Conservation (phyloP, 2,888 invertebrate species). For the Drosophila austrosaltans region DNA sequence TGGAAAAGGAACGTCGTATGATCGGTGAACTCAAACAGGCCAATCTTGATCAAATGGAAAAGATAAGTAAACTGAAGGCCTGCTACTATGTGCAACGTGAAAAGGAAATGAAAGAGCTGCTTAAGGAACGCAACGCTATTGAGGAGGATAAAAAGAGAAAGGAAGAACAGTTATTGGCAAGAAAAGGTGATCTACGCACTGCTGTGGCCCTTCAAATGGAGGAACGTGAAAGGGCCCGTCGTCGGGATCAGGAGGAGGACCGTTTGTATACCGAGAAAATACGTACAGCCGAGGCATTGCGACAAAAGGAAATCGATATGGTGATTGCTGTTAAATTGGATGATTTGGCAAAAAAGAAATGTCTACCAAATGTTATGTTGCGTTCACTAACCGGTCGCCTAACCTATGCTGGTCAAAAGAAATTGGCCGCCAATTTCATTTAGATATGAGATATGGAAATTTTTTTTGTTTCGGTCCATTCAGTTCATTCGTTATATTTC, state of each 20-base stretch:
- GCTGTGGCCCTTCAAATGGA: conserved; percentile 63
- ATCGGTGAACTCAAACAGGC: conserved; percentile 51
- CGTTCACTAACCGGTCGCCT: conserved; percentile 57
- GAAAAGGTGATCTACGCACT: conserved; percentile 44
- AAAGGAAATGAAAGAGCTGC: conserved; percentile 50
- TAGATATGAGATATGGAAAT: neutral
- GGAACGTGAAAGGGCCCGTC: conserved; percentile 58
- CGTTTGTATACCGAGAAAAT: conserved; percentile 36
- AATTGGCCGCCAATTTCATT: conserved; percentile 27
- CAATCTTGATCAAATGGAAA: conserved; percentile 52
- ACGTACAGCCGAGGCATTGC: conserved; percentile 35
- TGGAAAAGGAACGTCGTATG: conserved; percentile 42
- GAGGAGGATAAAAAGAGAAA: conserved; percentile 48
- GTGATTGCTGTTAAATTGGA: conserved; percentile 64
- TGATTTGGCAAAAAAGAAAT: conserved; percentile 53
- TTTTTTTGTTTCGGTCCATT: neutral
- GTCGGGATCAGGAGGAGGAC: conserved; percentile 52
- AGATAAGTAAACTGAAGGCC: conserved; percentile 51
- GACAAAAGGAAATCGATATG: conserved; percentile 66
- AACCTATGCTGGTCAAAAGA: conserved; percentile 27
- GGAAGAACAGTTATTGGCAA: conserved; percentile 28
- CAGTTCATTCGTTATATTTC: neutral
- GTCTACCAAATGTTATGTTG: conserved; percentile 47
- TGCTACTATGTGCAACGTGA: conserved; percentile 57
- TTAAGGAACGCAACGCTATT: conserved; percentile 28